A percentile compares a stretch with the other conserved stretches of the same genome.
Evolutionary conservation across 2,113 vertebrate genomes (phyloP).

Genomic region (Xiphophorus maculatus): DNA sequence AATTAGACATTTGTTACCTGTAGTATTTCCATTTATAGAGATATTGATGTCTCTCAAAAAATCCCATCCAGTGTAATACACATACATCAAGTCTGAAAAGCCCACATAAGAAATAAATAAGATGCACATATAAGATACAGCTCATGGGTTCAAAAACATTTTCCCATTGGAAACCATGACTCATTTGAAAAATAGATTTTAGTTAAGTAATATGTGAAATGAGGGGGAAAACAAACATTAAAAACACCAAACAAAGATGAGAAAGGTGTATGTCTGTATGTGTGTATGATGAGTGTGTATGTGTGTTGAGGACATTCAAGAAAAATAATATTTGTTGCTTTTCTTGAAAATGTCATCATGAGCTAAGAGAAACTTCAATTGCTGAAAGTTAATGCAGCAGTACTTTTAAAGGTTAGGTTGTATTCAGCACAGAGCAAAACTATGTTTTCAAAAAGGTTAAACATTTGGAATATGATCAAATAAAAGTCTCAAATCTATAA

Average conservation of each 20-base stretch:
- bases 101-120: neutral
- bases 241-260: too few relatives aligned
- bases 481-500: constrained; percentile 24
- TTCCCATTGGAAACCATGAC: constrained; percentile 22
- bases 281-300: too few relatives aligned
- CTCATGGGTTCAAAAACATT: constrained; percentile 7
- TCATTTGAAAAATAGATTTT: constrained; percentile 32
- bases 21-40: too few relatives aligned
- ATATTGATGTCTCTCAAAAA: constrained; percentile 1
- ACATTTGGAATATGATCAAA: constrained; percentile 40
- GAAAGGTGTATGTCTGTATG: too few relatives aligned
- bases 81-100: constrained; percentile 17
- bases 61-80: constrained; percentile 11
- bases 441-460: constrained; percentile 65
- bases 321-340: constrained; percentile 41
- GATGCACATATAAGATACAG: constrained; percentile 7
- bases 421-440: constrained; percentile 41
- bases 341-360: constrained; percentile 74
- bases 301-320: constrained; percentile 17
- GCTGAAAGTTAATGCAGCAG: constrained; percentile 38
- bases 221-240: too few relatives aligned
- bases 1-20: too few relatives aligned
- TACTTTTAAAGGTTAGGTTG: constrained; percentile 75
- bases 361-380: constrained; percentile 26
- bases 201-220: too few relatives aligned